Evolutionary conservation across 2,888 invertebrate genomes (phyloP), one percentile per base, ranked within the genome.

Genomic region (Euclidia mi): DNA sequence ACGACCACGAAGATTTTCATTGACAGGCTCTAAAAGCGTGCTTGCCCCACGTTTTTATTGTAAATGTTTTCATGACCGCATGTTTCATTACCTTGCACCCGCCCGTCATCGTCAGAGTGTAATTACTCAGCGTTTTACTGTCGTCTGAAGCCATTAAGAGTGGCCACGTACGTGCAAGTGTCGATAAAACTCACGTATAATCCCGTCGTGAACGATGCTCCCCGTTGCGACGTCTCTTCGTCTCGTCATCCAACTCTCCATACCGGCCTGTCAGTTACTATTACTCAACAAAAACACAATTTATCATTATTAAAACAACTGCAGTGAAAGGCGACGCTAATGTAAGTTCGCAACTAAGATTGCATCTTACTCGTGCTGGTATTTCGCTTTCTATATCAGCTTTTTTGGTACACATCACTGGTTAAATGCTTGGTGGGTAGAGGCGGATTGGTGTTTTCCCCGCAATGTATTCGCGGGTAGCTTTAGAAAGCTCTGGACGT

Each of bases 291-390:
- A 50, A 58, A 58, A 41, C 37, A 51, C 44, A 43, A 63, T 60
- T 58, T 48, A 66, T 66, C 56, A 62, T 58, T 38, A 67, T 61
- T 60, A 55, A 59, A 55, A 63, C 58, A 66, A 60, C 41, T 65
- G 66, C 73, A 72, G 84, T 75, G 85, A 85, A 84, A 85, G 84
- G 65, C 76, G 51, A 62, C 63, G 41, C 64, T 56, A 75, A 72
- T 75, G 76, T 76, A 74, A 66, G 58, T 67, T 66, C 64, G 56
- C 66, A 52, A 65, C 51, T 57, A 56, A 62, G 73, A 79, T 81
- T 76, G 81, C 80, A 79, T 78, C 73, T 72, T 37, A 70, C 75
- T 71, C 78, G 80, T 75, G 75, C 62, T 60, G 74, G 63, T 70
- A 78, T 79, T 71, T 72, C 56, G 73, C 85, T 85, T 85, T 85